Evolutionary conservation across 2,797 vertebrate species (phyloP).

Genomic region (Pangasius krempfi): DNA sequence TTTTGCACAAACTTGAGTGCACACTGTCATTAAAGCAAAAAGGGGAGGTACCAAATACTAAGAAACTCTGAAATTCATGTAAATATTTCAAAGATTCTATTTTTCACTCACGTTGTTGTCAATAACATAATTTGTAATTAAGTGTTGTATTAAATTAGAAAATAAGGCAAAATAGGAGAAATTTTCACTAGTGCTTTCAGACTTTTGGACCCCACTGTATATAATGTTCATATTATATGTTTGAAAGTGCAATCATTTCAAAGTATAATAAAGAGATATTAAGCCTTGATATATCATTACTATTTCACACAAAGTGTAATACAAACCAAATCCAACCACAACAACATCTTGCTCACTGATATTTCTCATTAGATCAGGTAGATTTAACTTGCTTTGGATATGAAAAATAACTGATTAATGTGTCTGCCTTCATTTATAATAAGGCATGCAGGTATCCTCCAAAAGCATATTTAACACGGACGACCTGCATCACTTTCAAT

Average conservation of each 20-base stretch:
- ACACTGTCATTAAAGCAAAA: neutral
- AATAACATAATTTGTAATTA: neutral
- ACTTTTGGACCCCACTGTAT: neutral
- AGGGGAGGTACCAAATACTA: neutral
- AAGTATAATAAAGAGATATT: neutral
- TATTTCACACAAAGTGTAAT: neutral
- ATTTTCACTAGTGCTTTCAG: neutral
- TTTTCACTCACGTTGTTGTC: neutral
- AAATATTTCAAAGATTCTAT: neutral
- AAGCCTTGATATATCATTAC: neutral
- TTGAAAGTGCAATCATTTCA: neutral
- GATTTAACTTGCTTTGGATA: neutral
- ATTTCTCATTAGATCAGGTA: neutral
- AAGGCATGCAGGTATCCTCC: neutral
- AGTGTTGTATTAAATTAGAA: neutral
- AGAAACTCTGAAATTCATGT: neutral
- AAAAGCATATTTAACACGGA: slow-evolving; percentile 12
- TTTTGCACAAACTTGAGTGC: too few relatives aligned
- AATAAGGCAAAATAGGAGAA: neutral
- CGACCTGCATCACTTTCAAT: slow-evolving; percentile 12
- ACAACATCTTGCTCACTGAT: neutral
- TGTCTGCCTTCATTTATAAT: neutral
- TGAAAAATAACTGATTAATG: neutral
- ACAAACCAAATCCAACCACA: neutral
- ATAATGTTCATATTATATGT: neutral